Evolutionary conservation across 2,888 invertebrate genomes (phyloP).

Genomic region (Parnassius mnemosyne): DNA sequence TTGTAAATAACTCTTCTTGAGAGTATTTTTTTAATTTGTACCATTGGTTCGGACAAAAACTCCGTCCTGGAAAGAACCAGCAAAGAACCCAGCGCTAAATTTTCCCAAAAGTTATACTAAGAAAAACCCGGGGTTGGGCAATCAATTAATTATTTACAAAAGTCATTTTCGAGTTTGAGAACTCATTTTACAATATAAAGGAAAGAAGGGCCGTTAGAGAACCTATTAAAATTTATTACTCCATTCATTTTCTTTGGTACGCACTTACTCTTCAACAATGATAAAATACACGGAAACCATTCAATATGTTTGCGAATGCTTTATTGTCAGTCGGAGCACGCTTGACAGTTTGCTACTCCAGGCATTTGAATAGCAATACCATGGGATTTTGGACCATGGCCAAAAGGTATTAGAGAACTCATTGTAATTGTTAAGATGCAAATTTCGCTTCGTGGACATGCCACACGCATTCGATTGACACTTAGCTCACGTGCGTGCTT

Average conservation of each 20-base stretch:
- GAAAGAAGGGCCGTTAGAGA: conserved; percentile 24
- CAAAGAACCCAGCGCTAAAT: no score
- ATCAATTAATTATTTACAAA: no score
- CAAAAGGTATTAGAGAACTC: conserved; percentile 39
- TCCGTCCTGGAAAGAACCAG: no score
- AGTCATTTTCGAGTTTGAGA: no score
- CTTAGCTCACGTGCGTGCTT: conserved; percentile 73
- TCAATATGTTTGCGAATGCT: conserved; percentile 70
- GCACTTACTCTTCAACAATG: conserved; percentile 57
- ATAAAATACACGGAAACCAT: conserved; percentile 76
- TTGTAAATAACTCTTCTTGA: no score
- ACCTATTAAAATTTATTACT: conserved; percentile 63
- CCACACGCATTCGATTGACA: conserved; percentile 57
- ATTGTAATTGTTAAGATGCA: conserved; percentile 31
- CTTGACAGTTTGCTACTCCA: conserved; percentile 63
- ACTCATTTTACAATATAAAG: conserved; percentile 14
- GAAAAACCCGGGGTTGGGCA: no score
- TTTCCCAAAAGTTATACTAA: no score
- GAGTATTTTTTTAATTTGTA: no score
- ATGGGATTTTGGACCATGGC: conserved; percentile 51
- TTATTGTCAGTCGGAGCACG: conserved; percentile 65
- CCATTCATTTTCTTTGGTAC: conserved; percentile 61
- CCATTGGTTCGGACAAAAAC: no score
- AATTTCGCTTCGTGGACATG: conserved; percentile 35
- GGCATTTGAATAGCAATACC: conserved; percentile 42